Base-by-base conservation (phyloP, 2,888 invertebrate genomes). In the Hoplodrina ambigua region DNA sequence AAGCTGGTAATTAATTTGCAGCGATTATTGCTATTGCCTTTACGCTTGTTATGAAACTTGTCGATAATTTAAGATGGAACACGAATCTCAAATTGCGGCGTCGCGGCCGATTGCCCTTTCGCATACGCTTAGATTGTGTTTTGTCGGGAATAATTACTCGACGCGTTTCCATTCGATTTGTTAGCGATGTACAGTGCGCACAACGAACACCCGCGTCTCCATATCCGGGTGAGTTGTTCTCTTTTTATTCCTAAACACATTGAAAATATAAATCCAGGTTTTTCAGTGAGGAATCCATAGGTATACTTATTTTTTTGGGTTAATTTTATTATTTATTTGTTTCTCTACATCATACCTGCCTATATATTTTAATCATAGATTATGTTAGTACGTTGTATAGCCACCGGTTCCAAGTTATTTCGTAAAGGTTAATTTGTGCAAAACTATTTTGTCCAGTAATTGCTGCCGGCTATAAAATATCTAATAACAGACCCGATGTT, bases 61-160 rank as follows among this genome's bases (percentile, higher is more conserved):
- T 93, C 92, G 94, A 94, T 95, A 94, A 94, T 93, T 94, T 93
- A 92, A 94, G 93, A 92, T 91, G 92, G 89, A 92, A 94, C 94
- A 94, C 88, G 93, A 88, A 86, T 91, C 91, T 93, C 88, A 94
- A 94, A 94, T 94, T 94, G 94, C 90, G 81, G 85, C 89, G 93
- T 93, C 89, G 88, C 91, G 93, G 88, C 88, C 91, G 91, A 94
- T 92, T 94, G 92, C 89, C 75, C 87, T 90, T 92, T 89, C 85
- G 87, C 89, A 87, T 90, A 88, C 89, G 90, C 87, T 90, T 90
- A 91, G 92, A 92, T 94, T 93, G 90, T 90, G 88, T 90, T 85
- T 89, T 86, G 87, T 88, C 85, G 91, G 87, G 85, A 89, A 88
- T 89, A 89, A 91, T 91, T 91, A 91, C 88, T 89, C 83, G 81